Percentiles rank a stretch among this genome's conserved stretches.
phyloP scores from a whole-genome alignment of 1,140 invertebrate species.

The Temnothorax longispinosus region DNA sequence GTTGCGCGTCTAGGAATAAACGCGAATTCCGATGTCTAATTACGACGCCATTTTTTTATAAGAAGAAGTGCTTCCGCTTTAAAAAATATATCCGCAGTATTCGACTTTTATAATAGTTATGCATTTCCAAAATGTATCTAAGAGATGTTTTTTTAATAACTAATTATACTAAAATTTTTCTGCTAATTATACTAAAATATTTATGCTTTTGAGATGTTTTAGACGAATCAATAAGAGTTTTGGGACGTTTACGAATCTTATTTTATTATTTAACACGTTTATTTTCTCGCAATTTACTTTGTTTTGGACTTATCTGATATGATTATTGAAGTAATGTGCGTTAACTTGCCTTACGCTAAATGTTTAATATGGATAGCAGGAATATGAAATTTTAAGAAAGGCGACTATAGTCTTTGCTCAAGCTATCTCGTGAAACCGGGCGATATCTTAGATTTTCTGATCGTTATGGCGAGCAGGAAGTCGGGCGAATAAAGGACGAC shows the following conservation, averaged over 20 bases:
- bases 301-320: not conserved
- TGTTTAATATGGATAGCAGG: not conserved
- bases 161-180: not conserved
- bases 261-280: not conserved
- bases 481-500: conserved; percentile 24
- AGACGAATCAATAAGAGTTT: not conserved
- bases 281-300: not conserved
- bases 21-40: conserved; percentile 7
- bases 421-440: not conserved
- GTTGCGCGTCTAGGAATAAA: conserved; percentile 28
- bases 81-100: not conserved
- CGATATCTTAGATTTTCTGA: not conserved
- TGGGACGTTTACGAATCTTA: not conserved
- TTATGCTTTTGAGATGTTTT: not conserved
- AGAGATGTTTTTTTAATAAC: not conserved
- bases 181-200: too few relatives aligned
- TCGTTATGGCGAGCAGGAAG: conserved; percentile 5
- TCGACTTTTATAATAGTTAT: not conserved
- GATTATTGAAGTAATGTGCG: not conserved
- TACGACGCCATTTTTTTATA: not conserved
- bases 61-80: not conserved
- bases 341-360: not conserved
- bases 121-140: not conserved
- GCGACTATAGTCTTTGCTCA: not conserved
- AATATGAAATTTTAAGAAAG: not conserved